Conservation (phyloP, 2,113 vertebrate species). For the Caranx melampygus region DNA sequence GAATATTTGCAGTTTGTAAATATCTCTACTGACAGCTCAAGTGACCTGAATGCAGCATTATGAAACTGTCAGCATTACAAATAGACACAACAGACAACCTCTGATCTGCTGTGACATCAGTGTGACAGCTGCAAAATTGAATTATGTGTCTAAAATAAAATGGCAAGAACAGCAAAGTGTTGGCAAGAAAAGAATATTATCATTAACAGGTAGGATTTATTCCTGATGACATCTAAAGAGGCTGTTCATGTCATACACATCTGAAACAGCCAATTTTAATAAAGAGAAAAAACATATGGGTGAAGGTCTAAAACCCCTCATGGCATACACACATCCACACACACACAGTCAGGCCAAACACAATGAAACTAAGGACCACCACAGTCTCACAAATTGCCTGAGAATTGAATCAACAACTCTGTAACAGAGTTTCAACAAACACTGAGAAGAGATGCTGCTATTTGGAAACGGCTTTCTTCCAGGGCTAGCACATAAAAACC, state of each 20-base stretch:
- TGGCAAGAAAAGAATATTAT: not conserved
- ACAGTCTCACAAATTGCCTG: conserved; percentile 32
- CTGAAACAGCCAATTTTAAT: not conserved
- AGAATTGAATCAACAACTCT: conserved; percentile 55
- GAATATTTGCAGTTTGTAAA: not conserved
- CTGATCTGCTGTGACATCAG: not conserved
- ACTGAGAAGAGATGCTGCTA: not conserved
- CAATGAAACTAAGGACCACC: conserved; percentile 24
- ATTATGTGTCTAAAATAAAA: not conserved
- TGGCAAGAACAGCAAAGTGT: not conserved
- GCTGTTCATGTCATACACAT: not conserved
- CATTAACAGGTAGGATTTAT: not conserved
- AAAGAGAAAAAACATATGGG: not conserved
- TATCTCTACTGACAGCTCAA: not conserved
- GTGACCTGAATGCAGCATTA: not conserved
- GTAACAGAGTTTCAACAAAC: conserved; percentile 46
- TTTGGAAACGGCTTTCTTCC: conserved; percentile 31
- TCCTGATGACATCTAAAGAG: not conserved
- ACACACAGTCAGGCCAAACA: not conserved
- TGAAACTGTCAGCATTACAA: not conserved
- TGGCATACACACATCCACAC: not conserved
- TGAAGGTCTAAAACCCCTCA: not conserved
- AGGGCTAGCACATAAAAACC: not conserved
- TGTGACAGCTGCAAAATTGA: not conserved
- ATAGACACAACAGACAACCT: not conserved